Percentiles rank a stretch among this genome's conserved stretches.
Evolutionary conservation across 1,140 invertebrate genomes (phyloP).

Genomic region (Apolygus lucorum): DNA sequence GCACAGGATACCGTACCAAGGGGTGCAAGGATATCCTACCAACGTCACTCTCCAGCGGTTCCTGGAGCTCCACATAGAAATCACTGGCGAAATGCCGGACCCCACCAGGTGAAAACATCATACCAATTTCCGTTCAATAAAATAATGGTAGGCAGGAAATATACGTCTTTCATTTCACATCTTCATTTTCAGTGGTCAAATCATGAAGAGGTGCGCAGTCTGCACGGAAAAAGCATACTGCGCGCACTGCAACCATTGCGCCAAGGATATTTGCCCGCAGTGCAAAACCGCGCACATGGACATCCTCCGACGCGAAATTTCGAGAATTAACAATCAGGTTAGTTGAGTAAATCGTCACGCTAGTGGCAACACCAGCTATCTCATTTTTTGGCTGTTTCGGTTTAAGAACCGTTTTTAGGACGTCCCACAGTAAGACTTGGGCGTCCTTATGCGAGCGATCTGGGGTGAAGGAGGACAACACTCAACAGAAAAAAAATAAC

Average conservation of each 20-base stretch:
- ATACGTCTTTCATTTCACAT: not conserved
- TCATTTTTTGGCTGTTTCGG: too few species aligned
- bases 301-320: slow-evolving; percentile 85
- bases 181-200: slow-evolving; percentile 45
- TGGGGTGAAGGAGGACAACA: too few species aligned
- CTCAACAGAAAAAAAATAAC: too few species aligned
- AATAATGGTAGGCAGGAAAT: too few species aligned
- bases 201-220: slow-evolving; percentile 77
- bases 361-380: too few species aligned
- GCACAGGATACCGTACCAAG: slow-evolving; percentile 93
- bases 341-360: too few species aligned
- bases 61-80: slow-evolving; percentile 88
- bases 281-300: slow-evolving; percentile 93
- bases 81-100: slow-evolving; percentile 82
- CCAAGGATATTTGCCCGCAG: slow-evolving; percentile 83
- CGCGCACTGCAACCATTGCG: slow-evolving; percentile 82
- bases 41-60: slow-evolving; percentile 94
- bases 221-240: slow-evolving; percentile 93
- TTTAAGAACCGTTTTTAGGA: too few species aligned
- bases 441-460: too few species aligned
- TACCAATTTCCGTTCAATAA: not conserved
- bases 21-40: slow-evolving; percentile 88
- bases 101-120: slow-evolving; percentile 64
- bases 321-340: slow-evolving; percentile 86
- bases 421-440: too few species aligned